Evolutionary conservation across 2,797 vertebrate genomes (phyloP), one percentile per base, ranked within the genome.

Genomic region (Jordanella pulchra): DNA sequence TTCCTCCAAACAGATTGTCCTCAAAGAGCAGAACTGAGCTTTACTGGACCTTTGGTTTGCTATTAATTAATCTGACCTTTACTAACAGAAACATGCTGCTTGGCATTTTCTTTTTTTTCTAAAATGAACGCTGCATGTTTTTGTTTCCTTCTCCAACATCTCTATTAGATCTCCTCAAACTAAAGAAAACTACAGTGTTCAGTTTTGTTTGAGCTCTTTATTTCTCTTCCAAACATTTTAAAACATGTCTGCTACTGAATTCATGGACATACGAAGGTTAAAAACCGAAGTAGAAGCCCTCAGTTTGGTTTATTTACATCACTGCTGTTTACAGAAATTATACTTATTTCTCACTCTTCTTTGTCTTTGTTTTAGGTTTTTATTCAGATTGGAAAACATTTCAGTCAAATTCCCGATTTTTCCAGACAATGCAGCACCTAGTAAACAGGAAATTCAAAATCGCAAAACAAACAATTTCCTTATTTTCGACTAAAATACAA

Each of bases 41-140:
- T 82, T 68, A 73, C 83, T 89, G 75, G 76, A 84, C 88, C 72
- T 72, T 84, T 85, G 67, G 84, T 90, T 89, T 81, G 76, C 63
- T 77, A 78, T 86, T 85, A 81, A 82, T 86, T 85, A 85, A 50
- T 58, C 64, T 86, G 86, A 89, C 81, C 79, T 90, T 84, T 89
- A 80, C 80, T 89, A 85, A 76, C 54, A 81, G 55, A 91, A 89
- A 81, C 77, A 86, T 79, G 79, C 76, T 67, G 72, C 71, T 73
- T 82, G 86, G 71, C 81, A 82, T 88, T 90, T 90, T 82, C 75
- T 74, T 54, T 64, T 63, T 70, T 30, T 48, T 64, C 39, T 64
- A 79, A 74, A 77, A 77, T 84, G 65, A 67, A 69, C 73, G 61
- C 69, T 77, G 73, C 61, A 76, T 55, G 75, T 72, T 82, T 71